Conservation (phyloP, 2,113 vertebrate species). For the Chrysochloris asiatica region DNA sequence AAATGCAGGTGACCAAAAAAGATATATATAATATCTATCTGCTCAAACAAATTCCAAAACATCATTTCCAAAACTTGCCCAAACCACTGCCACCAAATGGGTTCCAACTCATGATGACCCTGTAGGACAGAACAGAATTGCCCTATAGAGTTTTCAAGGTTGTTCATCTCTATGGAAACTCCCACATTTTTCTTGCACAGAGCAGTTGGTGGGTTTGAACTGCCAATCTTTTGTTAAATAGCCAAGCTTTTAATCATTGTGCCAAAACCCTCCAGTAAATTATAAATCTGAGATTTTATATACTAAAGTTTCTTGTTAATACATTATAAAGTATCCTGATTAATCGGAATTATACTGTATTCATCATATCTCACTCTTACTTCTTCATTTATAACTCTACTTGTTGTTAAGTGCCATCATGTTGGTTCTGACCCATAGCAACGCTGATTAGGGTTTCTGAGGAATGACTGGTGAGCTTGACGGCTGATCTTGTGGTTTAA, state of each 20-base stretch:
- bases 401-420: no score
- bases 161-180: neutral
- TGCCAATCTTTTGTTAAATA: no score
- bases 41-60: neutral
- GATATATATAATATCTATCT: neutral
- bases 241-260: neutral
- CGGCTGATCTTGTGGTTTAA: no score
- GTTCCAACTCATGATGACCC: neutral
- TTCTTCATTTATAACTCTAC: slow-evolving; percentile 15
- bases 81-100: neutral
- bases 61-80: neutral
- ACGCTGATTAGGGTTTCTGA: no score
- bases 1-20: slow-evolving; percentile 2
- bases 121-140: neutral
- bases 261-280: neutral
- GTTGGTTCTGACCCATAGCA: no score
- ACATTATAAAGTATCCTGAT: neutral
- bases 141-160: neutral
- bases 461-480: no score
- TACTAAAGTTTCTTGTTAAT: neutral
- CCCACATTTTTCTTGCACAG: no score
- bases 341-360: slow-evolving; percentile 3
- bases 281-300: neutral
- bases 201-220: neutral
- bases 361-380: neutral